A percentile compares a stretch with the other conserved stretches of the same genome.
Conservation (phyloP, 1,140 invertebrate genomes). For the Laupala kohalensis region DNA sequence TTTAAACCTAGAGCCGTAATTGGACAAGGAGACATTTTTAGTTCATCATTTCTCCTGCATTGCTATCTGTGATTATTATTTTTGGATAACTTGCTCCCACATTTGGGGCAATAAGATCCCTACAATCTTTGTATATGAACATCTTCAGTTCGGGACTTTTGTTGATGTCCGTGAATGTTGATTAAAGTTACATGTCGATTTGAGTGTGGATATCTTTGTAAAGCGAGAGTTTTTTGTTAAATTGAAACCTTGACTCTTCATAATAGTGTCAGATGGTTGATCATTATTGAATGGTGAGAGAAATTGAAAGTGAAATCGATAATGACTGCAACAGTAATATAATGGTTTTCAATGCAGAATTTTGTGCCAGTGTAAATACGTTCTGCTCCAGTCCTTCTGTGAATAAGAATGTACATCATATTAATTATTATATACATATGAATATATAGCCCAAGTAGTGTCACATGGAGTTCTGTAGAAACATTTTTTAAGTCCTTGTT, state of each 20-base stretch:
- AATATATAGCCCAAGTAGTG: slow-evolving; percentile 8
- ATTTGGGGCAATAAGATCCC: neutral
- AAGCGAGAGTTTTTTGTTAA: neutral
- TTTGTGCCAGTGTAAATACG: slow-evolving; percentile 9
- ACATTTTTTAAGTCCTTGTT: slow-evolving; percentile 6
- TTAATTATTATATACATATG: slow-evolving; percentile 9
- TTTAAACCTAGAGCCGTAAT: neutral
- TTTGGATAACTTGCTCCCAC: neutral
- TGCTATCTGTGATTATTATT: neutral
- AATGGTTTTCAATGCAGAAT: neutral
- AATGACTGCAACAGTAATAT: neutral
- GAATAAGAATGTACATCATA: slow-evolving; percentile 9
- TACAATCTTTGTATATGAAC: neutral
- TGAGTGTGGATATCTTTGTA: neutral
- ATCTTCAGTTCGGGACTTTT: neutral
- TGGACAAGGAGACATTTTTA: neutral
- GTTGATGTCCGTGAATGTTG: neutral
- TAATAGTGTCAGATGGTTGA: neutral
- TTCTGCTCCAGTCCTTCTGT: slow-evolving; percentile 8
- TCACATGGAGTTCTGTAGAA: slow-evolving; percentile 4
- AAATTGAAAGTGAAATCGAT: neutral
- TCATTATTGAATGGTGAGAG: neutral
- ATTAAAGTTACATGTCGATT: neutral
- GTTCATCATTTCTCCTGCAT: neutral
- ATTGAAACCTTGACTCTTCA: neutral